Evolutionary conservation across 2,888 invertebrate species (phyloP).

Genomic region (Tipula helvola): DNA sequence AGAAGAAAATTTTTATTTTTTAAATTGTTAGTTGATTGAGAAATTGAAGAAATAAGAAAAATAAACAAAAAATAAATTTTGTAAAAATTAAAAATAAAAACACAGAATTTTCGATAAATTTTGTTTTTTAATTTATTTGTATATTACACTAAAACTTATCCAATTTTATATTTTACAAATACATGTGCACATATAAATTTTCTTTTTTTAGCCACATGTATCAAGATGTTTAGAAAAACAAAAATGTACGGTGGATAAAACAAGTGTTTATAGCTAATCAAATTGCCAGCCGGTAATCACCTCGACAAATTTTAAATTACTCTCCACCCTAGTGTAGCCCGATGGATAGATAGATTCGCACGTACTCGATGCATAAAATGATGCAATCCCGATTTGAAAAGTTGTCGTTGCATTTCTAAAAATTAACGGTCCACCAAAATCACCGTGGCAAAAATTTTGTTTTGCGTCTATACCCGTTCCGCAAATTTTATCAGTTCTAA

Average conservation of each 20-base stretch:
- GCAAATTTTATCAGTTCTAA: neutral
- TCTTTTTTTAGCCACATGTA: neutral
- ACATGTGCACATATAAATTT: neutral
- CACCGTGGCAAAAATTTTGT: neutral
- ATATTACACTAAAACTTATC: neutral
- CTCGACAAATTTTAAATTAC: neutral
- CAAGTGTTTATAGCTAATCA: neutral
- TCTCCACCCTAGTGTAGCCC: neutral
- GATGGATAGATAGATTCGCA: neutral
- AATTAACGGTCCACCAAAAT: neutral
- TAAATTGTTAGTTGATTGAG: neutral
- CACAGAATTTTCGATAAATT: neutral
- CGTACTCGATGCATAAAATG: neutral
- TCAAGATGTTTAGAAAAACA: neutral
- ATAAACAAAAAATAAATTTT: neutral
- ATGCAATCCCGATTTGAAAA: neutral
- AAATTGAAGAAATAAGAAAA: neutral
- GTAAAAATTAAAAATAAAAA: neutral
- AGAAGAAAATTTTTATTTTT: neutral
- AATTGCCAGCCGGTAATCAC: neutral
- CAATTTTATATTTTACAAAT: neutral
- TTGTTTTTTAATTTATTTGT: neutral
- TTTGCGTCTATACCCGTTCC: neutral
- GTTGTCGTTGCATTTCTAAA: neutral
- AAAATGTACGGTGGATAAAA: neutral